A percentile compares a stretch with the other conserved stretches of the same genome.
These are phyloP conservation scores for Neocrepidodera transversa DNA, from an alignment of 2,888 invertebrate species.

Conservation along the genomic window DNA sequence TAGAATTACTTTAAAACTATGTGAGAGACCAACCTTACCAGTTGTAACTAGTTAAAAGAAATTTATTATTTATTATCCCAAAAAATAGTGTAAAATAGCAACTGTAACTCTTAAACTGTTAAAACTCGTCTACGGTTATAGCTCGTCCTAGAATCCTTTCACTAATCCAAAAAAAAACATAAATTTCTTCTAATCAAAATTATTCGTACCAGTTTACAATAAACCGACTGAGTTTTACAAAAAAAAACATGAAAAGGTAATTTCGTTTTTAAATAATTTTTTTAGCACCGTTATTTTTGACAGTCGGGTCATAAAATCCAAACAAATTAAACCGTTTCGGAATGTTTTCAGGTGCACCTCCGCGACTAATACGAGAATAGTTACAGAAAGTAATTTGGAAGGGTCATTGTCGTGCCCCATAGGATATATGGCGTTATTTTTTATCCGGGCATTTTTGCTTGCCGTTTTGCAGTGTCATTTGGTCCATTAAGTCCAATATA, in stretches of 20 bases:
- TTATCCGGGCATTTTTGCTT: slow-evolving; percentile 46
- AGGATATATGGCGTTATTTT: slow-evolving; percentile 51
- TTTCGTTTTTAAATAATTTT: slow-evolving; percentile 1
- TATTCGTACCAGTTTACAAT: background rate
- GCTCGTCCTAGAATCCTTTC: too few relatives aligned
- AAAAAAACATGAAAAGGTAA: background rate
- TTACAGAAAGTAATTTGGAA: slow-evolving; percentile 44
- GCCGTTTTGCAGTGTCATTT: slow-evolving; percentile 16
- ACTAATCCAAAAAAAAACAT: too few relatives aligned
- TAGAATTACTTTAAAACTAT: too few relatives aligned
- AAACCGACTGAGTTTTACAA: background rate
- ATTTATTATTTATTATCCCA: too few relatives aligned
- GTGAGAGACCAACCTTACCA: too few relatives aligned
- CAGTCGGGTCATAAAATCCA: background rate
- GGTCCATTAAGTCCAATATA: slow-evolving; percentile 24
- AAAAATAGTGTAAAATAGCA: too few relatives aligned
- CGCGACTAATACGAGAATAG: slow-evolving; percentile 24
- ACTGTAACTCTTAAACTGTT: too few relatives aligned
- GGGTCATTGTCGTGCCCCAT: slow-evolving; percentile 49
- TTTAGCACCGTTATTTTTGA: background rate
- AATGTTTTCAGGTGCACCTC: slow-evolving; percentile 11
- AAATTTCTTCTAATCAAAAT: too few relatives aligned
- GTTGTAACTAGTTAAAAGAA: too few relatives aligned
- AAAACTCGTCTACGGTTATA: too few relatives aligned
- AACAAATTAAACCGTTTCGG: slow-evolving; percentile 1